Conservation (phyloP, 37 sponge, comb jelly and placozoan genomes). For the Eunapius fragilis region DNA sequence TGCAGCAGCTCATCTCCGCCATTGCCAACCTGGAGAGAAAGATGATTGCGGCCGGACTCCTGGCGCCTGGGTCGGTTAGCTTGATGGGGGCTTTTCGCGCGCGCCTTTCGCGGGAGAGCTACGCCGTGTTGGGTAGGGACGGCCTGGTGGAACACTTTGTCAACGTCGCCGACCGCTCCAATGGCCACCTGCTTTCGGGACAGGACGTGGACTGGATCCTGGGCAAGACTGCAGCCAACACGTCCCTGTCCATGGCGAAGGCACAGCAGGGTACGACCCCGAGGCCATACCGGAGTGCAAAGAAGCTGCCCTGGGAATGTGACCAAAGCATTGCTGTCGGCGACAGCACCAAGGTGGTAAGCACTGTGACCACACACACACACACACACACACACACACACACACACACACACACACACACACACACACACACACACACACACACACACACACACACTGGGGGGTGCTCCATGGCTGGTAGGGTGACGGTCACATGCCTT, state of each 20-base stretch:
- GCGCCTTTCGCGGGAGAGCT: slow-evolving; percentile 51
- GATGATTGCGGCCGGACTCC: background rate
- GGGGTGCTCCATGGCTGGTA: too few relatives aligned
- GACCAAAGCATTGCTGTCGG: slow-evolving; percentile 2
- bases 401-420: background rate
- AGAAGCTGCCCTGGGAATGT: slow-evolving; percentile 75
- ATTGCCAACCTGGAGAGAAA: slow-evolving; percentile 9
- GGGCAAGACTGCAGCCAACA: background rate
- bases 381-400: too few relatives aligned
- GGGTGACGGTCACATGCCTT: too few relatives aligned
- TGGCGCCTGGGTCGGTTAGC: background rate
- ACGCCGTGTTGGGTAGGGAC: slow-evolving; percentile 45
- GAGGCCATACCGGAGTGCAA: slow-evolving; percentile 78
- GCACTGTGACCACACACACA: background rate
- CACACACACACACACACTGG: too few relatives aligned
- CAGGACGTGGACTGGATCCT: slow-evolving; percentile 86
- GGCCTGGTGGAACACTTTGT: slow-evolving; percentile 79
- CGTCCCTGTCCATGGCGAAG: background rate
- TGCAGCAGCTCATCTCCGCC: slow-evolving; percentile 28
- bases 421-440: background rate
- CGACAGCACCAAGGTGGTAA: background rate
- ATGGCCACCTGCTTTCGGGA: slow-evolving; percentile 27
- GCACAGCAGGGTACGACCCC: background rate
- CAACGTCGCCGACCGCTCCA: slow-evolving; percentile 2
- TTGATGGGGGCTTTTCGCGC: slow-evolving; percentile 68